Conservation (phyloP, 2,113 vertebrate species). For the Ammospiza caudacuta region DNA sequence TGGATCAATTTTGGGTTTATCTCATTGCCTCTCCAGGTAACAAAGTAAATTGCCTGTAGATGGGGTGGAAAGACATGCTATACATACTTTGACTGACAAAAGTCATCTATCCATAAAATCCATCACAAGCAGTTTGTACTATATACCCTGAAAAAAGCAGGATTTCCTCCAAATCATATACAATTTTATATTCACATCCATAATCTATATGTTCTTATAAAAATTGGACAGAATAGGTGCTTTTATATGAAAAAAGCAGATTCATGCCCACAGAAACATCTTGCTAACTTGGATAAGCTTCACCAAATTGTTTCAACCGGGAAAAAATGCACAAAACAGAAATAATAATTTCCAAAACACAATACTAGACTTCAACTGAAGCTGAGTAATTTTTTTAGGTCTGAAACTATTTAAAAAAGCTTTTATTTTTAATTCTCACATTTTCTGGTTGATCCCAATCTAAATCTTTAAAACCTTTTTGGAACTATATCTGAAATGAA, state of each 20-base stretch:
- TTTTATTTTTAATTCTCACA: not conserved
- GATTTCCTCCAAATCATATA: not conserved
- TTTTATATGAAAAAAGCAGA: not conserved
- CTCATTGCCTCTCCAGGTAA: not conserved
- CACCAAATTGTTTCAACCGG: not conserved
- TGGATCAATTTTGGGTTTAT: not conserved
- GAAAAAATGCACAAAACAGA: not conserved
- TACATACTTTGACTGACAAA: not conserved
- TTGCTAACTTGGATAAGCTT: not conserved
- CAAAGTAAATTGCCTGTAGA: constrained; percentile 15
- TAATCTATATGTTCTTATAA: not conserved
- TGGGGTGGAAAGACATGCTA: not conserved
- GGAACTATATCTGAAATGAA: not conserved
- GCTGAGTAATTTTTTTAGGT: rapidly evolving
- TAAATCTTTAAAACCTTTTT: not conserved
- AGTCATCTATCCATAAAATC: not conserved
- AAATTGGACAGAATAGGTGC: not conserved
- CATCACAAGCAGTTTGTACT: not conserved
- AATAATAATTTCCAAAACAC: not conserved
- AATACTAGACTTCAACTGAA: not conserved
- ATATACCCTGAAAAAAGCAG: not conserved
- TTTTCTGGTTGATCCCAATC: not conserved
- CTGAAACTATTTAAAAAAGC: not conserved
- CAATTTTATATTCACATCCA: not conserved
- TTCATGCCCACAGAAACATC: not conserved